phyloP scores from a whole-genome alignment of 2,113 vertebrate genomes.

The Vireo altiloquus region DNA sequence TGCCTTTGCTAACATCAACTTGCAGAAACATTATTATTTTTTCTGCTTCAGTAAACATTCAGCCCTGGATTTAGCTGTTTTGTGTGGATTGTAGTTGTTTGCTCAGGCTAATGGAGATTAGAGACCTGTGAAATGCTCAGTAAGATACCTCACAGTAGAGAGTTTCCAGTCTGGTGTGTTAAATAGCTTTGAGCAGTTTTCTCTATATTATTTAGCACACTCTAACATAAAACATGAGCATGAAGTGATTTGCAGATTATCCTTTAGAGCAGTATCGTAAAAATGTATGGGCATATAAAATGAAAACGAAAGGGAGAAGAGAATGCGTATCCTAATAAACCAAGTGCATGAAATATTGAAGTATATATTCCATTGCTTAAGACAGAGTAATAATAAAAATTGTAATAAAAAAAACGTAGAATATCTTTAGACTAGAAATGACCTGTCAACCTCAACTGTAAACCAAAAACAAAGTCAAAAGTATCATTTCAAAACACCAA shows the following conservation, averaged over 20 bases:
- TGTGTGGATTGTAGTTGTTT: neutral
- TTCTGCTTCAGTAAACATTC: slow-evolving; percentile 10
- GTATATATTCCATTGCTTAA: slow-evolving; percentile 7
- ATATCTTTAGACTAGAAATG: neutral
- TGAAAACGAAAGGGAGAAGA: slow-evolving; percentile 26
- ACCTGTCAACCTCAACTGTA: neutral
- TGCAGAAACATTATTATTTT: slow-evolving; percentile 37
- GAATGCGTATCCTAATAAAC: slow-evolving; percentile 20
- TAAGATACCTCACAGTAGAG: slow-evolving; percentile 8
- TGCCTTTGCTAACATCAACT: slow-evolving; percentile 12
- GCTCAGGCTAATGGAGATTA: slow-evolving; percentile 34
- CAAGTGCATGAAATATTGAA: slow-evolving; percentile 4
- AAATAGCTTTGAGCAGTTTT: slow-evolving; percentile 49
- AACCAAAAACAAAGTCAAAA: slow-evolving; percentile 30
- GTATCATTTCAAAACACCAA: neutral
- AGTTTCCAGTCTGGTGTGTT: slow-evolving; percentile 20
- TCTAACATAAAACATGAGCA: slow-evolving; percentile 51
- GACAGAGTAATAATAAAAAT: slow-evolving; percentile 21
- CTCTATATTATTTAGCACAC: slow-evolving; percentile 37
- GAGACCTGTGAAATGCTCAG: slow-evolving; percentile 25
- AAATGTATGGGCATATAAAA: slow-evolving; percentile 46
- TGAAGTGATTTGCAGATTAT: slow-evolving; percentile 55
- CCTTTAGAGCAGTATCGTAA: slow-evolving; percentile 42
- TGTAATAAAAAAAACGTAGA: slow-evolving; percentile 8
- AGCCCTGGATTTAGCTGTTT: slow-evolving; percentile 7